Conservation (phyloP, 1,140 invertebrate genomes). For the Lutraria rhynchaena region DNA sequence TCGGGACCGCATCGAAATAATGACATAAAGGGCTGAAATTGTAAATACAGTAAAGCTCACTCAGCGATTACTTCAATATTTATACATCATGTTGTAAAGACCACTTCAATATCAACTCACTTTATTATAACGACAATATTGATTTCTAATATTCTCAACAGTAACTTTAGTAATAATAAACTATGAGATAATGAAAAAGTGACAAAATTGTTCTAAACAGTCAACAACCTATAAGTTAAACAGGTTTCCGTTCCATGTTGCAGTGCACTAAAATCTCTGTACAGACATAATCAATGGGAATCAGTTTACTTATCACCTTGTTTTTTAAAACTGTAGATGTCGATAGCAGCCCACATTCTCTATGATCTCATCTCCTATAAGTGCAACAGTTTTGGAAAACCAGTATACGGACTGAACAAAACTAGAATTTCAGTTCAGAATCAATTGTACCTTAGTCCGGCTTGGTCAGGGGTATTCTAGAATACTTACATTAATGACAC, state of each 20-base stretch:
- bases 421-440: neutral
- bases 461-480: neutral
- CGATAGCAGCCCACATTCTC: too few species aligned
- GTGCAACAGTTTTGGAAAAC: neutral
- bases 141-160: too few species aligned
- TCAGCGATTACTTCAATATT: too few species aligned
- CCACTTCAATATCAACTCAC: too few species aligned
- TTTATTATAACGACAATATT: too few species aligned
- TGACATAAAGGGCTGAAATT: conserved; percentile 49
- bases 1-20: conserved; percentile 25
- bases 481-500: conserved; percentile 69
- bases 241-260: neutral
- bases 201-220: too few species aligned
- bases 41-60: too few species aligned
- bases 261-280: neutral
- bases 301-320: neutral
- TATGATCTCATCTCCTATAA: too few species aligned
- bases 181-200: too few species aligned
- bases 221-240: too few species aligned
- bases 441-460: neutral
- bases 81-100: too few species aligned
- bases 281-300: neutral
- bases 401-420: neutral
- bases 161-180: too few species aligned
- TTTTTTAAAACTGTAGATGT: neutral